Conservation (phyloP, 2,888 invertebrate genomes). For the Lydus trimaculatus region DNA sequence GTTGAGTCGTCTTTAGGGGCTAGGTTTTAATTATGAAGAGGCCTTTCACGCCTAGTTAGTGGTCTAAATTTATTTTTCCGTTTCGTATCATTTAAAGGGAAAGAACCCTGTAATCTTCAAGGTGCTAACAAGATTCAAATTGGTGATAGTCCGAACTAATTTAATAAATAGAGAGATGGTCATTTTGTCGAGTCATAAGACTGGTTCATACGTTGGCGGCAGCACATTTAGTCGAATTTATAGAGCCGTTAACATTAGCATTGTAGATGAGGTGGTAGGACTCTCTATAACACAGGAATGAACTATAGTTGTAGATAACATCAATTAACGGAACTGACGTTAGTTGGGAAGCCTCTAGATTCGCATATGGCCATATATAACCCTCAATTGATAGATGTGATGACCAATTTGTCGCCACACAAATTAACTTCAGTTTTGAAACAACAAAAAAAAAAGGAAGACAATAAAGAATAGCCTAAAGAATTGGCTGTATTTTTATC, state of each 20-base stretch:
- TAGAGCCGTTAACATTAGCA: slow-evolving; percentile 53
- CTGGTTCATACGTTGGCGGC: slow-evolving; percentile 45
- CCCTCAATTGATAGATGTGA: slow-evolving; percentile 19
- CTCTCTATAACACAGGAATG: slow-evolving; percentile 19
- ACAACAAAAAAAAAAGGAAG: slow-evolving; percentile 19
- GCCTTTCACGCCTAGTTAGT: slow-evolving; percentile 12
- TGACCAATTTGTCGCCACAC: slow-evolving; percentile 28
- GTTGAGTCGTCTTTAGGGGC: too few species aligned
- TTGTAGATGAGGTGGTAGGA: slow-evolving; percentile 49
- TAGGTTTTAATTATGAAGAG: slow-evolving; percentile 25
- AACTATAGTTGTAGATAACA: slow-evolving; percentile 41
- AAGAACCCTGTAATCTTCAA: neutral
- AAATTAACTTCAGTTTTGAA: slow-evolving; percentile 19
- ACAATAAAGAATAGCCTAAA: slow-evolving; percentile 10
- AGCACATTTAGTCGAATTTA: slow-evolving; percentile 48
- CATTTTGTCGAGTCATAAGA: slow-evolving; percentile 41
- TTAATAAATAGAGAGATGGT: slow-evolving; percentile 40
- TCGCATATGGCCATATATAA: slow-evolving; percentile 29
- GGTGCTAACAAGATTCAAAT: neutral
- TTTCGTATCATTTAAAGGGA: too few species aligned
- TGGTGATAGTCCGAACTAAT: slow-evolving; percentile 32
- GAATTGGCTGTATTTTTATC: neutral
- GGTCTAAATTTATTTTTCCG: neutral
- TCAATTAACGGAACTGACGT: slow-evolving; percentile 37
- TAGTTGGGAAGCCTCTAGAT: slow-evolving; percentile 30